Base-by-base conservation (phyloP, 2,113 vertebrate genomes). In the Tachuris rubrigastra region DNA sequence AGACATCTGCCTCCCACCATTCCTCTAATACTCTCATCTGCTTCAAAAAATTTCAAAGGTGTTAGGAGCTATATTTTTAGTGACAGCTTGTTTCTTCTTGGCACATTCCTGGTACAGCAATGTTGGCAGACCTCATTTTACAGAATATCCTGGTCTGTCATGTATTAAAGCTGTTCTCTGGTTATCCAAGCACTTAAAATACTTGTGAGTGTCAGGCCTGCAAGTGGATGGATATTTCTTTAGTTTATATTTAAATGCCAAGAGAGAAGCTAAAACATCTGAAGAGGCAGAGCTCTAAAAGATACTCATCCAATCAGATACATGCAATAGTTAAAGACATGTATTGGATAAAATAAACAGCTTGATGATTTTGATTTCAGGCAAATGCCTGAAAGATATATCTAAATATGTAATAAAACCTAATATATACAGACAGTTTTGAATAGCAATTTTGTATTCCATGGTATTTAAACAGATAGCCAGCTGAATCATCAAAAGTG, bases 21-120 rank as follows among this genome's bases (percentile, higher is more conserved):
- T 96, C 83, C 83, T 77, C 46, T 94, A 94, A 93, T 95, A 78
- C 11, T 53, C 35, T 95, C 72, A 88, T 93, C 73, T 95, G 68
- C 56, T 95, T 90, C 71, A 90, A 92, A 96, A 94, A 72, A 92
- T 95, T 95, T 63, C 41, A 72, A 55, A 91, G 77, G 76, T 93
- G 79, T 89, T 85, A 65, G 60, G 19, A 94, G 74, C 39, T 84
- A 14, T 96, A 96, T 97, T 94, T 97, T 94, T 95, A 96, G 95
- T 11, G 16, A 85, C 91, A 79, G 69, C 89, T 89, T 95, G 79
- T 90, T 80, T 87, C 76, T 96, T 88, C 85, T 92, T 92, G 95
- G 86, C 88, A 89, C 56, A 75, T 85, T 94, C 56, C 23, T 13
- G 20, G 62, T 72, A 67, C 68, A 95, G 83, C 31, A 53, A 53